phyloP scores from a whole-genome alignment of 2,113 vertebrate species.

The Planiliza haematocheilus region DNA sequence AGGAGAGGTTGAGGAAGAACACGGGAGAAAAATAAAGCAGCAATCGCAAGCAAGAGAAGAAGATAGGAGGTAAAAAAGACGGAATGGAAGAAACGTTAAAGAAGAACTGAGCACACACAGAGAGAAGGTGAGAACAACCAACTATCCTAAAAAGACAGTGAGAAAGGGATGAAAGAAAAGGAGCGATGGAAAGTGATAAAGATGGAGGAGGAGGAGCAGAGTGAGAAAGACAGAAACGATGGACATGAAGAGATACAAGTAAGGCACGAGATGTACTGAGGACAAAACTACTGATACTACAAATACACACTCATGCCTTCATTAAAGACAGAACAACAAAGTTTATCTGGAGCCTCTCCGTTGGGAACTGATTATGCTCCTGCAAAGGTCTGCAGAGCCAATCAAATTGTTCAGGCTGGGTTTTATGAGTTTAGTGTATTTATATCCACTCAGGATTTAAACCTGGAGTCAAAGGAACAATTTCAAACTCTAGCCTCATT shows the following conservation, averaged over 20 bases:
- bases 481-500: too few species aligned
- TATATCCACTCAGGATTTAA: too few species aligned
- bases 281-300: background rate
- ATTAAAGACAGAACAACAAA: background rate
- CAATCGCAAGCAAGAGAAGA: background rate
- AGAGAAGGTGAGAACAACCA: background rate
- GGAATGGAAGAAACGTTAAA: background rate
- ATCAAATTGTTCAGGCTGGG: too few species aligned
- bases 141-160: background rate
- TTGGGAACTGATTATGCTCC: too few species aligned
- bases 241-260: background rate
- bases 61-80: background rate
- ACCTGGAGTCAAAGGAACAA: too few species aligned
- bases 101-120: too few species aligned
- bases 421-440: too few species aligned
- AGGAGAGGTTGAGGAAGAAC: too few species aligned
- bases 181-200: background rate
- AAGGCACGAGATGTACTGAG: background rate
- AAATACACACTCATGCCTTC: too few species aligned
- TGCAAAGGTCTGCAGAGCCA: too few species aligned
- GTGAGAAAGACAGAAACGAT: background rate
- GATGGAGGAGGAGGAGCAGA: background rate
- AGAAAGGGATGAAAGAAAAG: background rate
- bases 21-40: background rate
- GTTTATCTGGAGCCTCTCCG: too few species aligned